Percentiles rank a stretch among this genome's conserved stretches.
Evolutionary conservation across 2,797 vertebrate species (phyloP).

Genomic region (Saxicola maurus): DNA sequence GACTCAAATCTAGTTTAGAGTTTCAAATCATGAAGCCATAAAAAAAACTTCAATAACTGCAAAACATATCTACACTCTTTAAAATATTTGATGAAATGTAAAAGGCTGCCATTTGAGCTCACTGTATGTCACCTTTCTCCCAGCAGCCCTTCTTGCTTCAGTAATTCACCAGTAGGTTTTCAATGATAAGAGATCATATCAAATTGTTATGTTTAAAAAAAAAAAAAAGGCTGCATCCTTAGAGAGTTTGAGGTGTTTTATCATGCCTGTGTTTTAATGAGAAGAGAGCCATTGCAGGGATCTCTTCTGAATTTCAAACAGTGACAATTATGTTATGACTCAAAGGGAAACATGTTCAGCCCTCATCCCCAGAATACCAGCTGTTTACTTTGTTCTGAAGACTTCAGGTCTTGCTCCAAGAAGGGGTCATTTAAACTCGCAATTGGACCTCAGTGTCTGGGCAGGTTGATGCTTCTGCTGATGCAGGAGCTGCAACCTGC

Average conservation of each 20-base stretch:
- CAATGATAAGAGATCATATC: slow-evolving; percentile 9
- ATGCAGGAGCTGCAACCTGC: slow-evolving; percentile 57
- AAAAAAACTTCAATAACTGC: background rate
- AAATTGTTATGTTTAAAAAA: background rate
- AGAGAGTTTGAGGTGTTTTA: slow-evolving; percentile 38
- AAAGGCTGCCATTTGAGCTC: background rate
- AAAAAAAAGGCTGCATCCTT: slow-evolving; percentile 1
- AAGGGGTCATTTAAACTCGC: slow-evolving; percentile 47
- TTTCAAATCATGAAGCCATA: slow-evolving; percentile 17
- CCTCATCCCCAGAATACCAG: background rate
- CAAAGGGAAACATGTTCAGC: background rate
- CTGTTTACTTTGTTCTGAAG: slow-evolving; percentile 51
- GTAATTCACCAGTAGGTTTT: slow-evolving; percentile 80
- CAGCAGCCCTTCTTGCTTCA: slow-evolving; percentile 61
- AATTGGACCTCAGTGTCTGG: slow-evolving; percentile 49
- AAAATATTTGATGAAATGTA: background rate
- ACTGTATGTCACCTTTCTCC: background rate
- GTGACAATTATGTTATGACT: slow-evolving; percentile 1
- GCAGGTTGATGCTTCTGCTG: slow-evolving; percentile 63
- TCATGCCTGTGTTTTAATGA: slow-evolving; percentile 60
- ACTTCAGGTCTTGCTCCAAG: slow-evolving; percentile 62
- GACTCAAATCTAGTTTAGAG: background rate
- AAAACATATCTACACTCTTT: background rate
- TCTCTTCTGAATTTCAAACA: slow-evolving; percentile 19
- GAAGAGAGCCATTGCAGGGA: slow-evolving; percentile 19